A percentile compares a stretch with the other conserved stretches of the same genome.
phyloP scores from a whole-genome alignment of 2,888 invertebrate genomes.

The Latrodectus elegans region DNA sequence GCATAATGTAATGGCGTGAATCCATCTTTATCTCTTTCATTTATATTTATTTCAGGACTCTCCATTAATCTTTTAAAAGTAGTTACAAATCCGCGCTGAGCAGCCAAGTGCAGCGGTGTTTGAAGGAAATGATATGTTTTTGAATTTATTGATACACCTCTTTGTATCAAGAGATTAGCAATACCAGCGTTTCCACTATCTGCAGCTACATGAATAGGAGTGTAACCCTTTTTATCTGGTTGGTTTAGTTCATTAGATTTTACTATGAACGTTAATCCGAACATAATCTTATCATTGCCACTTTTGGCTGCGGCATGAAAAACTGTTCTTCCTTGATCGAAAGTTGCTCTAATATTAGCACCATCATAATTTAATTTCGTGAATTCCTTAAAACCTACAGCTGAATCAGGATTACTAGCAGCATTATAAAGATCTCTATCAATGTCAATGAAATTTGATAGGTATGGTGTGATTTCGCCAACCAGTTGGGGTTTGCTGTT shows the following conservation, averaged over 20 bases:
- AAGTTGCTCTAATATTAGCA: neutral
- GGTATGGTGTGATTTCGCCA: neutral
- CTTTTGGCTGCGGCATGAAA: neutral
- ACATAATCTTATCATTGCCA: neutral
- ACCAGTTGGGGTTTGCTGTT: neutral
- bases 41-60: neutral
- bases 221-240: neutral
- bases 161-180: neutral
- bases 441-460: neutral
- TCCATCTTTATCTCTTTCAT: neutral
- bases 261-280: neutral
- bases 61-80: neutral
- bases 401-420: neutral
- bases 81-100: neutral
- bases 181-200: neutral
- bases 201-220: neutral
- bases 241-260: neutral
- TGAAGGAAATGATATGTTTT: neutral
- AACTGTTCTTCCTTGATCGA: neutral
- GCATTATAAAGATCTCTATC: conserved; percentile 1
- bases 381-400: neutral
- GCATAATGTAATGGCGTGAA: neutral
- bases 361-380: neutral
- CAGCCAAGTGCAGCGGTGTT: neutral
- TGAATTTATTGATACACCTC: neutral